A percentile compares a stretch with the other conserved stretches of the same genome.
phyloP scores from a whole-genome alignment of 2,888 invertebrate genomes.

The Mythimna impura region DNA sequence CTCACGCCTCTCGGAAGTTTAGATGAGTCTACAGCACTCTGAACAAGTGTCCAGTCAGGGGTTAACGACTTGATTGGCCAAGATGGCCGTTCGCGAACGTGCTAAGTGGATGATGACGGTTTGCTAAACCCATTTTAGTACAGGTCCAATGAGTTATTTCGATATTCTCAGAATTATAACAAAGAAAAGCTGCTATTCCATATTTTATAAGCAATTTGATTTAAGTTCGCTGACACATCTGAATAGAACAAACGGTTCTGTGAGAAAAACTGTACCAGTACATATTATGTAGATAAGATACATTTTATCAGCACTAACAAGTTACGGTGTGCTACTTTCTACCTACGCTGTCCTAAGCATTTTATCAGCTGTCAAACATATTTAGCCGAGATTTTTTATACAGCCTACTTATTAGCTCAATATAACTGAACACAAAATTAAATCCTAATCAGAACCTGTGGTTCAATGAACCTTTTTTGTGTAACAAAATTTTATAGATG shows the following conservation, averaged over 20 bases:
- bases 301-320: slow-evolving; percentile 74
- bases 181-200: slow-evolving; percentile 32
- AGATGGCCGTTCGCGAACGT: slow-evolving; percentile 85
- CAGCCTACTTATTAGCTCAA: slow-evolving; percentile 62
- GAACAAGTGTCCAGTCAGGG: slow-evolving; percentile 71
- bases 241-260: slow-evolving; percentile 54
- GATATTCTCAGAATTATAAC: slow-evolving; percentile 27
- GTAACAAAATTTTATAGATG: slow-evolving; percentile 40
- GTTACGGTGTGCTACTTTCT: slow-evolving; percentile 78
- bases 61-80: slow-evolving; percentile 88
- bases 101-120: slow-evolving; percentile 87
- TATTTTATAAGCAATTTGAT: slow-evolving; percentile 27
- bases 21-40: slow-evolving; percentile 42
- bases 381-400: slow-evolving; percentile 81
- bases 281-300: slow-evolving; percentile 77
- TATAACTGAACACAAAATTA: slow-evolving; percentile 67
- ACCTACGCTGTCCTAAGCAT: slow-evolving; percentile 72
- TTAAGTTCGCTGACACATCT: slow-evolving; percentile 53
- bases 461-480: slow-evolving; percentile 59
- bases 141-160: slow-evolving; percentile 57
- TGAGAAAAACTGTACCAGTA: slow-evolving; percentile 68
- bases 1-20: slow-evolving; percentile 20
- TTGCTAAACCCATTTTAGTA: slow-evolving; percentile 74
- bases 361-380: slow-evolving; percentile 83
- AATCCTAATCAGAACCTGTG: slow-evolving; percentile 57